Percentiles rank a stretch among this genome's conserved stretches.
phyloP scores from a whole-genome alignment of 2,113 vertebrate genomes.

The Ciconia boyciana region DNA sequence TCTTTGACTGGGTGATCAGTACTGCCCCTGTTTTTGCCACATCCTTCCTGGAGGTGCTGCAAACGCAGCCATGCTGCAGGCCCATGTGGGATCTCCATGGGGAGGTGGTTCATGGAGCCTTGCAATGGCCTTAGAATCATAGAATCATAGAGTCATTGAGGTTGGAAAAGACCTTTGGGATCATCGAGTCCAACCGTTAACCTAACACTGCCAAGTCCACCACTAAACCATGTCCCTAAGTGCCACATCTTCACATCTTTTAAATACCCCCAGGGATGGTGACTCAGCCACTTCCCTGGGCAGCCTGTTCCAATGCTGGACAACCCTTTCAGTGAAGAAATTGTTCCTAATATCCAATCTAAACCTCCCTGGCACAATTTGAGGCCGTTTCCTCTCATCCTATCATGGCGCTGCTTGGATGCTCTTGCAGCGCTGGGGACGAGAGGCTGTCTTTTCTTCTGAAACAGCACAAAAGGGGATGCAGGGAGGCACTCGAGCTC shows the following conservation, averaged over 20 bases:
- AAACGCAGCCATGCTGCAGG: not conserved
- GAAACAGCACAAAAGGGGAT: not conserved
- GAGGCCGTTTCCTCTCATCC: not conserved
- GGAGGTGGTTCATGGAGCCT: not conserved
- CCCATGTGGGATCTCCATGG: accelerated
- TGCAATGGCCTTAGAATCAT: not conserved
- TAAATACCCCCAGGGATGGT: not conserved
- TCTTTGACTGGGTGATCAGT: not conserved
- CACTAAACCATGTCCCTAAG: not conserved
- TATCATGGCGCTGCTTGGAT: not conserved
- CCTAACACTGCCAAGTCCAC: not conserved
- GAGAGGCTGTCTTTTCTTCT: not conserved
- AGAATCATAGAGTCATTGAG: not conserved
- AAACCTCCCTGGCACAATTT: not conserved
- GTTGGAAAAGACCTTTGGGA: not conserved
- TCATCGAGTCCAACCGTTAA: not conserved
- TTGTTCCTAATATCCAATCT: not conserved
- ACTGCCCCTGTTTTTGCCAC: no score
- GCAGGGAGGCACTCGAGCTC: not conserved
- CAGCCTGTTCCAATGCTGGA: not conserved
- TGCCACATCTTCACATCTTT: not conserved
- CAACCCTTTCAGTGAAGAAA: not conserved
- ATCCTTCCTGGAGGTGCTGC: no score
- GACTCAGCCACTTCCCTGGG: not conserved
- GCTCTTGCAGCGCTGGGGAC: not conserved